Conservation (phyloP, 2,797 vertebrate species). For the Dipus sagitta region DNA sequence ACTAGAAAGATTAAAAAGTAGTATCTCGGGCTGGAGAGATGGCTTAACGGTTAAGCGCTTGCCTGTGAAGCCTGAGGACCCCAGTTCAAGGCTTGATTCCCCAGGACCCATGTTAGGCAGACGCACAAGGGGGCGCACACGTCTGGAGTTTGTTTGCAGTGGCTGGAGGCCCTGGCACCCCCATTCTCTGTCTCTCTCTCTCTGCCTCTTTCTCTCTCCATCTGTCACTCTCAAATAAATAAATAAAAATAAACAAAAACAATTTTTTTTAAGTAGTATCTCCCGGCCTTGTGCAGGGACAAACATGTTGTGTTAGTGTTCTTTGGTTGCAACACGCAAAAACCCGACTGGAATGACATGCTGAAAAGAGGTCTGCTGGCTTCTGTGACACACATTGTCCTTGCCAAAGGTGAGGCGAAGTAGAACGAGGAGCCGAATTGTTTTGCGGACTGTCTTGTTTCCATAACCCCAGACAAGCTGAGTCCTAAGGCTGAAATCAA, state of each 20-base stretch:
- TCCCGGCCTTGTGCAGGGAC: not conserved
- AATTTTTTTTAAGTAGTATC: not conserved
- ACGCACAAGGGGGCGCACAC: no score
- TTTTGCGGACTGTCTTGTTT: not conserved
- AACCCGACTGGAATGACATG: not conserved
- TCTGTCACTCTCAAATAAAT: no score
- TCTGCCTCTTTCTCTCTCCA: no score
- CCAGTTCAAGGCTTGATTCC: no score
- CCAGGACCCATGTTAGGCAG: no score
- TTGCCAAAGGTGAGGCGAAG: not conserved
- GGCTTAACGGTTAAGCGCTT: no score
- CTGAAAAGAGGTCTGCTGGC: not conserved
- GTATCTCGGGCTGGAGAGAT: no score
- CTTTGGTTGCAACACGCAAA: not conserved
- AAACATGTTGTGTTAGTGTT: not conserved
- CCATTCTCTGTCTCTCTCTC: no score
- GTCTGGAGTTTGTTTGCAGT: no score
- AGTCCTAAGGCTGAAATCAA: not conserved
- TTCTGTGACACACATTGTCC: not conserved
- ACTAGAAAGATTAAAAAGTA: not conserved
- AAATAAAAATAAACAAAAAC: no score
- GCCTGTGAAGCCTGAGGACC: no score
- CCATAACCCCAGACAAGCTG: not conserved
- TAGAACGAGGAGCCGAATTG: not conserved
- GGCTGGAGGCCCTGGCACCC: no score